Evolutionary conservation across 2,113 vertebrate species (phyloP), one percentile per base, ranked within the genome.

Genomic region (Ameiurus melas): DNA sequence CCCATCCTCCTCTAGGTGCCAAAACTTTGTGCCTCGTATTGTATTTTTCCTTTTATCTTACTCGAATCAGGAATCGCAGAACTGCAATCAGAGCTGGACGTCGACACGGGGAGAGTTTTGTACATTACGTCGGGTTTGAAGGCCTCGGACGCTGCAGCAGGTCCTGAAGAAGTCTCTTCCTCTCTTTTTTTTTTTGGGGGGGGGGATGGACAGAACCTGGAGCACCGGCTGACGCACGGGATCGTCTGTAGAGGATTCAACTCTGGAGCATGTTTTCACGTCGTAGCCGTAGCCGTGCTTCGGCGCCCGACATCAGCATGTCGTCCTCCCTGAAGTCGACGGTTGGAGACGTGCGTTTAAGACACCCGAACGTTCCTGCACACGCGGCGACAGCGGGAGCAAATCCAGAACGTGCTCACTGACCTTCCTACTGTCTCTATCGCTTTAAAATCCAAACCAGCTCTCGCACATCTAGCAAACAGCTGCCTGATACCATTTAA

Each of bases 1-100:
- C 83, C 87, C 58, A 12, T 79, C 71, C 58, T 85, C 36, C 47
- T 80, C 22, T 85, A 88, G 87, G 87, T 88, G 87, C 87, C 87
- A 88, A 80, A 88, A 85, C 82, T 53, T 78, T 79, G 87, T 88
- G 82, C 87, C 87, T 88, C 57, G 3, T 77, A 58, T 22, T 36
- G 71, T 55, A 9, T 58, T 79, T 85, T 79, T 85, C 83, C 83
- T 85, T 85, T 68, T 2, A 43, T 85, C 51, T 55, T 70, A 85
- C 58, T 70, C 33, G 1, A 80, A 79, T 84, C 87, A 88, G 82
- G 82, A 88, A 68, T 88, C 30, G 87, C 82, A 84, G 86, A 87
- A 58, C 33, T 27, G 86, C 86, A 87, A 83, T 87, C 80, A 87
- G 64, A 82, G 43, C 58, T 33, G 79, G 78, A 73, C 66, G 71